phyloP scores from a whole-genome alignment of 2,888 invertebrate genomes.

The Temnothorax ravouxi region DNA sequence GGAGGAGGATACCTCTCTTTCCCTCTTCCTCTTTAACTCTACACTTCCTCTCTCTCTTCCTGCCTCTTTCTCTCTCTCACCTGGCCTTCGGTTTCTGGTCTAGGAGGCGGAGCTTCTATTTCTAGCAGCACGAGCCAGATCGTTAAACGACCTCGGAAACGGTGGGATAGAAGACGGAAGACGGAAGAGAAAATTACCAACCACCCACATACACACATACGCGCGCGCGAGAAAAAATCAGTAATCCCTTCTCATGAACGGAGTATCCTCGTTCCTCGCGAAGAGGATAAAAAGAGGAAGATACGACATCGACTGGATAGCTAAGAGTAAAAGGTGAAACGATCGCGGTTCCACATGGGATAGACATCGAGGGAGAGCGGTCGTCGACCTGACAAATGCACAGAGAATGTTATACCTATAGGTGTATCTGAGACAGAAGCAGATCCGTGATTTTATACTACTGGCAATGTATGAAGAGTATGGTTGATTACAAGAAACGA shows the following conservation, averaged over 20 bases:
- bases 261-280: neutral
- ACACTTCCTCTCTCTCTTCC: conserved; percentile 23
- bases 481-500: neutral
- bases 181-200: conserved; percentile 22
- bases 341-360: conserved; percentile 16
- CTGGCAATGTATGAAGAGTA: neutral
- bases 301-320: conserved; percentile 33
- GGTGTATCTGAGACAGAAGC: neutral
- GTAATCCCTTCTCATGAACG: conserved; percentile 12
- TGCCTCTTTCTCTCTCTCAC: conserved; percentile 40
- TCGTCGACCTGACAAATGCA: conserved; percentile 22
- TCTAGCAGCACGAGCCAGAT: conserved; percentile 73
- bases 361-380: neutral
- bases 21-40: conserved; percentile 19
- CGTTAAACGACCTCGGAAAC: conserved; percentile 67
- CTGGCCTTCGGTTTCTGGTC: conserved; percentile 71
- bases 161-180: conserved; percentile 46
- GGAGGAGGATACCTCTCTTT: conserved; percentile 72
- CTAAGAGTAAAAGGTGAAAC: conserved; percentile 16
- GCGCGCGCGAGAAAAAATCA: neutral
- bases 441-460: conserved; percentile 11
- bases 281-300: conserved; percentile 30
- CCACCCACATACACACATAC: neutral
- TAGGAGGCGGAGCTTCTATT: conserved; percentile 85
- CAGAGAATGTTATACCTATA: neutral